These are phyloP conservation scores for Epizoanthus ramosus DNA, from an alignment of 92 coral and sea anemone species.

Conservation along the genomic window DNA sequence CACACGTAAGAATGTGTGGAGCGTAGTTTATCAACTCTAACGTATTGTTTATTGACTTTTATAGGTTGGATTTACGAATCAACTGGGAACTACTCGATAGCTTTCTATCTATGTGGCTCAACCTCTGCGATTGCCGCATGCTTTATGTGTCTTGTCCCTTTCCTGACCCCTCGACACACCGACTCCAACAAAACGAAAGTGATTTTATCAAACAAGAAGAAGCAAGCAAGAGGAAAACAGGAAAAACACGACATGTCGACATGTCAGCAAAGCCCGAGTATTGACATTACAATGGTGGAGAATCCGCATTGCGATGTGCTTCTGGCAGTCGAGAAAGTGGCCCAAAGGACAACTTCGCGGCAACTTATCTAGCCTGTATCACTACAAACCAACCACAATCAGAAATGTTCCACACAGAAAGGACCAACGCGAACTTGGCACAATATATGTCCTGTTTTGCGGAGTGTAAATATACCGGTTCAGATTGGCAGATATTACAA, in stretches of 20 bases:
- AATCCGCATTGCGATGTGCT: conserved; percentile 7
- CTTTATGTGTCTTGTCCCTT: conserved; percentile 71
- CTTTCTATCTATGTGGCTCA: conserved; percentile 78
- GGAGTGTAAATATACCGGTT: too few relatives aligned
- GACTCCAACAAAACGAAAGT: conserved; percentile 39
- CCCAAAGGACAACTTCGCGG: not conserved
- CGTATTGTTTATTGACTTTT: not conserved
- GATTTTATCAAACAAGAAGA: not conserved
- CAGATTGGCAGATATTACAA: too few relatives aligned
- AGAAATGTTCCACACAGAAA: not conserved
- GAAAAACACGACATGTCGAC: not conserved
- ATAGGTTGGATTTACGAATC: conserved; percentile 88
- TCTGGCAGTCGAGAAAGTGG: conserved; percentile 8
- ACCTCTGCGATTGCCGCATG: conserved; percentile 73
- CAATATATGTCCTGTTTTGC: too few relatives aligned
- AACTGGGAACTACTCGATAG: conserved; percentile 76
- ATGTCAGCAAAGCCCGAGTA: not conserved
- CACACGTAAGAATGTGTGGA: too few relatives aligned
- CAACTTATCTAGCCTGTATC: not conserved
- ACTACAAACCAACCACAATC: not conserved
- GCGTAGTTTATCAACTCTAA: too few relatives aligned
- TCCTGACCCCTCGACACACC: conserved; percentile 24
- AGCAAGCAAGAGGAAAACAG: not conserved
- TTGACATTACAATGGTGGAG: conserved; percentile 15
- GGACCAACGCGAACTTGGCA: too few relatives aligned